Percentiles rank a stretch among this genome's conserved stretches.
Evolutionary conservation across 2,888 invertebrate species (phyloP).

Genomic region (Aporophyla lueneburgensis): DNA sequence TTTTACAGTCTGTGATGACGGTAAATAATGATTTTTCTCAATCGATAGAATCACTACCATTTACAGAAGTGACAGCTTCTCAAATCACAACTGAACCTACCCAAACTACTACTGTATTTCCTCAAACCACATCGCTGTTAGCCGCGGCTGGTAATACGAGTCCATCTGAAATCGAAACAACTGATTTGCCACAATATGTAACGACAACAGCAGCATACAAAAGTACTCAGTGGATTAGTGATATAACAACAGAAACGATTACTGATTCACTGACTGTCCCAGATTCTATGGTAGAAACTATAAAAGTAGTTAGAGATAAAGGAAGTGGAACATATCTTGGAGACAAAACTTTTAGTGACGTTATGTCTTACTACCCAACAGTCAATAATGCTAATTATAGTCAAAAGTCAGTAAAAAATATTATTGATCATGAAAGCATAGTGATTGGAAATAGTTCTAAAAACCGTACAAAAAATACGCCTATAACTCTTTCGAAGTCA

Average conservation of each 20-base stretch:
- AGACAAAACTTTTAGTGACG: conserved; percentile 1
- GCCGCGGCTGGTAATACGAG: not conserved
- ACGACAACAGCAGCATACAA: not conserved
- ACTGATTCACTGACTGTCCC: conserved; percentile 15
- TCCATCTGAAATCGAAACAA: not conserved
- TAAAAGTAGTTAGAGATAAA: conserved; percentile 15
- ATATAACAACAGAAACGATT: conserved; percentile 25
- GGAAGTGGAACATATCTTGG: conserved; percentile 7
- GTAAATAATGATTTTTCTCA: not conserved
- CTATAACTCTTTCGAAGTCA: not conserved
- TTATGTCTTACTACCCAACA: not conserved
- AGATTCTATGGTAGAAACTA: conserved; percentile 45
- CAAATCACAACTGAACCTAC: not conserved
- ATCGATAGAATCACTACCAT: not conserved
- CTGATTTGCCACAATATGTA: not conserved
- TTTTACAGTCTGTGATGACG: no score
- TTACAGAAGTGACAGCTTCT: not conserved
- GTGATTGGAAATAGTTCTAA: conserved; percentile 11
- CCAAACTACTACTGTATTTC: not conserved
- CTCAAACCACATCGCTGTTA: not conserved
- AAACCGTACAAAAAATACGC: not conserved
- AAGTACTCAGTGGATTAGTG: not conserved
- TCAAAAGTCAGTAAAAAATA: conserved; percentile 18
- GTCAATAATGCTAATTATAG: not conserved
- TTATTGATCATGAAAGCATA: conserved; percentile 30